phyloP scores from a whole-genome alignment of 2,113 vertebrate genomes.

The Phalacrocorax carbo region DNA sequence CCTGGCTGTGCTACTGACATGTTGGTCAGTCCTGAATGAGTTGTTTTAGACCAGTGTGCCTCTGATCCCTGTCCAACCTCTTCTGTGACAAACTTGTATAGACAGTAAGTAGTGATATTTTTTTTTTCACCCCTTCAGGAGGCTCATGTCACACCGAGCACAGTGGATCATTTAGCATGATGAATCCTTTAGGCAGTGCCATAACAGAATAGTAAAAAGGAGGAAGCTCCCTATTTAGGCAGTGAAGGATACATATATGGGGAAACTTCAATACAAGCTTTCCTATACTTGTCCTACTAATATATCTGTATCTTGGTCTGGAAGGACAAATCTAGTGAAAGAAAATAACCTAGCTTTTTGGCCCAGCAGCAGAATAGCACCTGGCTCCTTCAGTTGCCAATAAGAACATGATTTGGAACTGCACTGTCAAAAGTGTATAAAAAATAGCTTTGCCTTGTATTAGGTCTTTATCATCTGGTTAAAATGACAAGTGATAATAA shows the following conservation, averaged over 20 bases:
- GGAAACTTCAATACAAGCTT: neutral
- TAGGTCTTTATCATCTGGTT: neutral
- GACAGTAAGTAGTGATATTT: neutral
- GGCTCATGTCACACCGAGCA: too few species aligned
- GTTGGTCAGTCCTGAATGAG: neutral
- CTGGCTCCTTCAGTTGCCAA: neutral
- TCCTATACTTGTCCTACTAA: neutral
- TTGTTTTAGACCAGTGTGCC: neutral
- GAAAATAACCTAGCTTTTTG: neutral
- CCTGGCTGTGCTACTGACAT: neutral
- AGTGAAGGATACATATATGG: neutral
- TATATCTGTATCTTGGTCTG: neutral
- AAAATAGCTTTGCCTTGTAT: neutral
- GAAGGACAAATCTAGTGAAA: neutral
- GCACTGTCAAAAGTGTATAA: neutral
- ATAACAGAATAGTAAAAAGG: neutral
- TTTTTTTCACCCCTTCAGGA: neutral
- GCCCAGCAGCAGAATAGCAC: neutral
- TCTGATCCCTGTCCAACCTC: neutral
- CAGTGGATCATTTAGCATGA: neutral
- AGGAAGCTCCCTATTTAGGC: neutral
- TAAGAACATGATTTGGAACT: neutral
- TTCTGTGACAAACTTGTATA: neutral
- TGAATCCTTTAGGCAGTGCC: neutral
- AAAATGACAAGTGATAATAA: neutral